These are phyloP conservation scores for Drosophila algonquin DNA, from an alignment of 2,888 invertebrate genomes.

Conservation along the genomic window DNA sequence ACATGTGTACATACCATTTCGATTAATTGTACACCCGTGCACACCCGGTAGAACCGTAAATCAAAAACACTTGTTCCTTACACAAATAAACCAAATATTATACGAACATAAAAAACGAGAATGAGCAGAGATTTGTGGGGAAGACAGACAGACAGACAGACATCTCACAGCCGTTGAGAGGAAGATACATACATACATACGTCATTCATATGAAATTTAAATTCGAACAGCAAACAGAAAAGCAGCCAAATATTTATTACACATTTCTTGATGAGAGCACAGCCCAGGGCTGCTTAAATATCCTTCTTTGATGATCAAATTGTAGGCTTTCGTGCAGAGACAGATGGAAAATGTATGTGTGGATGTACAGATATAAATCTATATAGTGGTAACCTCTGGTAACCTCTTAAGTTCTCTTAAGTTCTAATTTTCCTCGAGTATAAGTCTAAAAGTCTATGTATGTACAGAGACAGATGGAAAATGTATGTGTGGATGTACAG, in stretches of 20 bases:
- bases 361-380: neutral
- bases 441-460: no score
- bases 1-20: no score
- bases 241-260: neutral
- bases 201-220: neutral
- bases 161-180: neutral
- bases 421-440: no score
- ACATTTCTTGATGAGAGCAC: neutral
- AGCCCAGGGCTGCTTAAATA: neutral
- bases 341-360: neutral
- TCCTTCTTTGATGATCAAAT: no score
- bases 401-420: no score
- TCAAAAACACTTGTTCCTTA: neutral
- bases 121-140: neutral
- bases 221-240: neutral
- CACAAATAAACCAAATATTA: conserved; percentile 1
- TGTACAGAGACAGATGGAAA: no score
- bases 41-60: neutral
- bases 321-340: neutral
- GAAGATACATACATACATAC: no score
- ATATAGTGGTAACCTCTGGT: neutral
- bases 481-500: neutral
- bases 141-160: conserved; percentile 1
- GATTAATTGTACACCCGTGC: neutral
- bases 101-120: neutral